Evolutionary conservation across 2,888 invertebrate species (phyloP).

Genomic region (Megamerina dolium): DNA sequence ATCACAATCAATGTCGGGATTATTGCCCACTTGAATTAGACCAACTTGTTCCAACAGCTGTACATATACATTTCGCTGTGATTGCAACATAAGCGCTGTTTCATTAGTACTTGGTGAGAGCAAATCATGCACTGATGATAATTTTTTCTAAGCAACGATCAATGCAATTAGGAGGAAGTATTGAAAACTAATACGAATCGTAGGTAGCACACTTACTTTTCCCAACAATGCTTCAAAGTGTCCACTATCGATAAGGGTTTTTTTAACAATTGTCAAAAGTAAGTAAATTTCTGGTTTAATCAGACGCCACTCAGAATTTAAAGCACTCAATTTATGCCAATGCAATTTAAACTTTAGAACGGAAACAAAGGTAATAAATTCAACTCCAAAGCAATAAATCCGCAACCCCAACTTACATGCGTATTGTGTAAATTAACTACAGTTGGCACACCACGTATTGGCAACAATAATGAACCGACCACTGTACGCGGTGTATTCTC

Average conservation of each 20-base stretch:
- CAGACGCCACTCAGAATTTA: constrained; percentile 54
- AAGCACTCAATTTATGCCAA: constrained; percentile 61
- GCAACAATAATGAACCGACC: constrained; percentile 64
- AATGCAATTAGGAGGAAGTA: too few species aligned
- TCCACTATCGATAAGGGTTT: constrained; percentile 35
- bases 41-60: constrained; percentile 41
- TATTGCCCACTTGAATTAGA: constrained; percentile 43
- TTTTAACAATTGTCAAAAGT: constrained; percentile 57
- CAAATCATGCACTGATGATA: constrained; percentile 17
- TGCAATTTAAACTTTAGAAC: constrained; percentile 51
- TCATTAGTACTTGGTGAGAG: constrained; percentile 29
- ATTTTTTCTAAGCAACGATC: constrained; percentile 30
- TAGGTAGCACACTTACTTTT: constrained; percentile 27
- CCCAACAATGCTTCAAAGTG: constrained; percentile 32
- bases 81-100: constrained; percentile 40
- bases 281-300: constrained; percentile 59
- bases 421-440: constrained; percentile 52
- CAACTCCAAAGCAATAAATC: constrained; percentile 4
- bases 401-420: constrained; percentile 28
- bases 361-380: constrained; percentile 30
- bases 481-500: constrained; percentile 47
- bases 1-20: constrained; percentile 38
- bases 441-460: constrained; percentile 64
- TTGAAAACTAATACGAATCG: too few species aligned
- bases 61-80: constrained; percentile 43